Evolutionary conservation across 2,888 invertebrate genomes (phyloP).

Genomic region (Euzophera pinguis): DNA sequence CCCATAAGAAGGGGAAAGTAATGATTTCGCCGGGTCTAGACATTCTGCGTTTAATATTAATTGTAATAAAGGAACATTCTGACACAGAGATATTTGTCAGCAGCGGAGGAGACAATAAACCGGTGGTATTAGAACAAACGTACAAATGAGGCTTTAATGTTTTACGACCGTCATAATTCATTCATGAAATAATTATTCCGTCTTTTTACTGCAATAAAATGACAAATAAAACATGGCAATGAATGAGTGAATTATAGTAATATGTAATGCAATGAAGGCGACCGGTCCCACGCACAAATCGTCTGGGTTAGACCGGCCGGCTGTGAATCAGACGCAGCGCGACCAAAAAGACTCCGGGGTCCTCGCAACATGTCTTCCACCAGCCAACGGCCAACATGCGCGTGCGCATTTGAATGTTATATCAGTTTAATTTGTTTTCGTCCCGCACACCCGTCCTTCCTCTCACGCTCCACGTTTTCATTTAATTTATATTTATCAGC

Average conservation of each 20-base stretch:
- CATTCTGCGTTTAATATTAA: not conserved
- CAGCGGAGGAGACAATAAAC: not conserved
- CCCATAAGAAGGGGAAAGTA: not conserved
- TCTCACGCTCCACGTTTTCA: slow-evolving; percentile 50
- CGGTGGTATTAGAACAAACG: not conserved
- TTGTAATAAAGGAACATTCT: not conserved
- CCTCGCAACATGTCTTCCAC: slow-evolving; percentile 34
- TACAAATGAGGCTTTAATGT: slow-evolving; percentile 6
- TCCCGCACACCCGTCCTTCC: slow-evolving; percentile 39
- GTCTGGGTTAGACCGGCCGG: slow-evolving; percentile 28
- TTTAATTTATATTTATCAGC: slow-evolving; percentile 70
- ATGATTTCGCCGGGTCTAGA: not conserved
- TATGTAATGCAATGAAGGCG: slow-evolving; percentile 32
- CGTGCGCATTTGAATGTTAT: slow-evolving; percentile 43
- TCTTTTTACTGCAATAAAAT: slow-evolving; percentile 30
- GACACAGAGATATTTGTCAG: not conserved
- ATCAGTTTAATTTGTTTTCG: slow-evolving; percentile 57
- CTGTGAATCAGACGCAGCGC: slow-evolving; percentile 13
- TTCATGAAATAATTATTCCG: slow-evolving; percentile 11
- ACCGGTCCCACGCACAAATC: slow-evolving; percentile 27
- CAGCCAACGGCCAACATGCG: slow-evolving; percentile 31
- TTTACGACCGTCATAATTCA: slow-evolving; percentile 10
- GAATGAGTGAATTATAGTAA: slow-evolving; percentile 39
- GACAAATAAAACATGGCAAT: slow-evolving; percentile 31
- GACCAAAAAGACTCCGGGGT: slow-evolving; percentile 33